Conservation (phyloP, 2,113 vertebrate genomes). For the Danionella cerebrum region DNA sequence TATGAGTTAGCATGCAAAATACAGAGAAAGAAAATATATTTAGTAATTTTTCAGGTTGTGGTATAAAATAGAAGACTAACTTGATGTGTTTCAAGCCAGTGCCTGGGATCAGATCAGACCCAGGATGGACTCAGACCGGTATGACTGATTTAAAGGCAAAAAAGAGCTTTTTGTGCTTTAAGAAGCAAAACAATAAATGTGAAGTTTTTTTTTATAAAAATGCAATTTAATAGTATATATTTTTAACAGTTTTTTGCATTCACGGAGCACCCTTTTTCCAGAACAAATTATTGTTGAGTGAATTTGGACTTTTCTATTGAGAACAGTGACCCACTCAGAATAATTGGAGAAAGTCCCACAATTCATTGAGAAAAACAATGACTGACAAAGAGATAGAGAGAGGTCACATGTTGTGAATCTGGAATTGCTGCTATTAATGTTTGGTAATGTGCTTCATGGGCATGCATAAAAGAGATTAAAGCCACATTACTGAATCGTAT, state of each 20-base stretch:
- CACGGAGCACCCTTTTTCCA: neutral
- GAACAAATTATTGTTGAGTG: neutral
- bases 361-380: neutral
- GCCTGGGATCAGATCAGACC: no score
- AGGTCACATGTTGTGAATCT: conserved; percentile 7
- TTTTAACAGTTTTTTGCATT: conserved; percentile 13
- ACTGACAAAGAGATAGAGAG: neutral
- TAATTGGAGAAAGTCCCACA: neutral
- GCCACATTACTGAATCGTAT: conserved; percentile 21
- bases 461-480: neutral
- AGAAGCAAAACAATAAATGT: no score
- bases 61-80: no score
- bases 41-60: no score
- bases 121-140: no score
- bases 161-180: no score
- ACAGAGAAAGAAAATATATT: no score
- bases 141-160: no score
- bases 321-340: neutral
- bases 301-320: neutral
- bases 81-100: no score
- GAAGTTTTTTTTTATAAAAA: no score
- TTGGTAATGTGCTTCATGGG: conserved; percentile 14
- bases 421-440: conserved; percentile 14
- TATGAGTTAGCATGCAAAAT: no score
- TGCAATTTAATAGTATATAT: no score